phyloP scores from a whole-genome alignment of 2,888 invertebrate genomes.

The Drosophila austrosaltans region DNA sequence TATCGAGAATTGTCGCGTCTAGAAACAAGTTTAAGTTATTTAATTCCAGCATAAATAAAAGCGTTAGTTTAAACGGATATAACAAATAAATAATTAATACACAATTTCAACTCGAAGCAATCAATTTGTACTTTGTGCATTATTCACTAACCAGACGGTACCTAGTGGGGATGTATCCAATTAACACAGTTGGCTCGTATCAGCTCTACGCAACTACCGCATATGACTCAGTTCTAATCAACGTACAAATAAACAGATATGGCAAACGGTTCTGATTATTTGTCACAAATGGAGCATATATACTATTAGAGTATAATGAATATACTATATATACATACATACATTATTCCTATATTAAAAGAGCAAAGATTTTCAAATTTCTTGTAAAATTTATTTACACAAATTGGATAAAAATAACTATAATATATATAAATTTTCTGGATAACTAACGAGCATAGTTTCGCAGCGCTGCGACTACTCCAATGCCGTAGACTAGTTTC shows the following conservation, averaged over 20 bases:
- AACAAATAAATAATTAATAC: conserved; percentile 76
- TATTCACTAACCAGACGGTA: not conserved
- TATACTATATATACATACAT: not conserved
- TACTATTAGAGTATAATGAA: not conserved
- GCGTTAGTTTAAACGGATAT: conserved; percentile 76
- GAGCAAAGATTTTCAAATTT: conserved; percentile 17
- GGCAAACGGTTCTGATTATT: not conserved
- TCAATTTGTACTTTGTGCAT: conserved; percentile 7
- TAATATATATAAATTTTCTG: not conserved
- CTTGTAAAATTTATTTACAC: conserved; percentile 40
- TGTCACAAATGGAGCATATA: not conserved
- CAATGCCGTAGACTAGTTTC: conserved; percentile 89
- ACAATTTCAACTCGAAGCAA: conserved; percentile 61
- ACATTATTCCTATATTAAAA: not conserved
- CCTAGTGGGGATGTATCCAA: not conserved
- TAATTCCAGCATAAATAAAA: conserved; percentile 78
- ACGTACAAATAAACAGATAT: not conserved
- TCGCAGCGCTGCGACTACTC: conserved; percentile 90
- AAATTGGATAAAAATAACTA: conserved; percentile 12
- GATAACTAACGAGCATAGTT: conserved; percentile 83
- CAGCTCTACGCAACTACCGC: not conserved
- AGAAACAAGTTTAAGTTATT: conserved; percentile 76
- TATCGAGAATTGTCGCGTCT: conserved; percentile 58
- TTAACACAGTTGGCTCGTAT: not conserved
- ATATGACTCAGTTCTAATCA: conserved; percentile 1